Conservation (phyloP, 2,113 vertebrate genomes). For the Caranx melampygus region DNA sequence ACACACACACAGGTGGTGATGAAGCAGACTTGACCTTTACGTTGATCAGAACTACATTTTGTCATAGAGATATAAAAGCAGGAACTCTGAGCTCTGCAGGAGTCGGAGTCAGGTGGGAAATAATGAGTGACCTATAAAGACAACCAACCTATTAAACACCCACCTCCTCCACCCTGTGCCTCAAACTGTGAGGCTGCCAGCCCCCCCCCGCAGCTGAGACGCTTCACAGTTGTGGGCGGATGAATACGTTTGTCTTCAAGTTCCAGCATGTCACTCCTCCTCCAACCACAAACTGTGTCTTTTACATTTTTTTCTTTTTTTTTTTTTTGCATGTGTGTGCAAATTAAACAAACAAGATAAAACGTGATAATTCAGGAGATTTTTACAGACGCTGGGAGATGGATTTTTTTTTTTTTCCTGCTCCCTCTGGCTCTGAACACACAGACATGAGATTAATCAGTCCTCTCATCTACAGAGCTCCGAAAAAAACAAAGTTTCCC, state of each 20-base stretch:
- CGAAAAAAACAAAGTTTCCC: not conserved
- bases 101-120: no score
- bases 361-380: not conserved
- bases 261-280: not conserved
- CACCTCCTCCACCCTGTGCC: no score
- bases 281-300: not conserved
- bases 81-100: no score
- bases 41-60: no score
- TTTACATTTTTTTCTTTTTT: no score
- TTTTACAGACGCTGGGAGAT: not conserved
- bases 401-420: no score
- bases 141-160: no score
- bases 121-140: no score
- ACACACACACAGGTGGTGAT: no score
- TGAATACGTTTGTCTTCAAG: not conserved
- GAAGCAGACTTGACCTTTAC: no score
- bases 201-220: not conserved
- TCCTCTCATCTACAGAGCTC: not conserved
- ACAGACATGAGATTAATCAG: slow-evolving; percentile 1
- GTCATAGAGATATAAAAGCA: no score
- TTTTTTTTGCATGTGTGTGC: not conserved
- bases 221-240: not conserved
- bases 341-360: not conserved
- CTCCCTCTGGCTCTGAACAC: not conserved
- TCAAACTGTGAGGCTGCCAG: not conserved